These are phyloP conservation scores for Pseudorasbora parva DNA, from an alignment of 2,113 vertebrate species.

Conservation along the genomic window DNA sequence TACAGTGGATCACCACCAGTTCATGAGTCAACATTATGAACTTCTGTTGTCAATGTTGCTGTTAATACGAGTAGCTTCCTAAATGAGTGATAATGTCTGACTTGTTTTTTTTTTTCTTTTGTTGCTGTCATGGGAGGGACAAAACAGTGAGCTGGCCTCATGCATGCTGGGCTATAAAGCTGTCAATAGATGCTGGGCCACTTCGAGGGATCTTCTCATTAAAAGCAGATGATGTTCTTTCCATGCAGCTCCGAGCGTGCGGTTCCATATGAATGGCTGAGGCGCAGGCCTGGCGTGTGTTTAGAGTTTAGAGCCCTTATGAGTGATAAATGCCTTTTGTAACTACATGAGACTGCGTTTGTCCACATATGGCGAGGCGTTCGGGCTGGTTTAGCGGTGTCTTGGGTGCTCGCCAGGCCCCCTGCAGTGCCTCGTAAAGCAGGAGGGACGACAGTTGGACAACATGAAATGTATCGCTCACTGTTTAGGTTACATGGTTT, in stretches of 20 bases:
- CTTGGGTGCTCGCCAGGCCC: slow-evolving; percentile 49
- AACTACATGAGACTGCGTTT: slow-evolving; percentile 40
- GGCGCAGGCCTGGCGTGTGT: slow-evolving; percentile 35
- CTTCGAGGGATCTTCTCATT: slow-evolving; percentile 36
- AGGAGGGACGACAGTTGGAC: neutral
- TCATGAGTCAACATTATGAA: slow-evolving; percentile 21
- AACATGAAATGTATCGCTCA: neutral
- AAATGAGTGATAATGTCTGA: neutral
- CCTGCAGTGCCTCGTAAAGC: slow-evolving; percentile 52
- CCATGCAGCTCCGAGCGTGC: neutral
- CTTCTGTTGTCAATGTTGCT: neutral
- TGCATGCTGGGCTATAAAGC: slow-evolving; percentile 15
- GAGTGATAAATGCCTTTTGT: slow-evolving; percentile 55
- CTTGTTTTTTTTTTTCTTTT: neutral
- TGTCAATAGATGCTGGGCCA: slow-evolving; percentile 9
- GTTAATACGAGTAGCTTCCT: neutral
- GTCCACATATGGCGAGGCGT: slow-evolving; percentile 61
- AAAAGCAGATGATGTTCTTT: slow-evolving; percentile 52
- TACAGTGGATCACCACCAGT: neutral
- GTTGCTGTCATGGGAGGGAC: neutral
- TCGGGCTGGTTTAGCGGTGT: slow-evolving; percentile 19
- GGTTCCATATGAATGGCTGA: neutral
- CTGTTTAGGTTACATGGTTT: slow-evolving; percentile 9
- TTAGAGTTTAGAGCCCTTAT: slow-evolving; percentile 43
- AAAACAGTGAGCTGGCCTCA: neutral